Percentiles rank a stretch among this genome's conserved stretches.
Evolutionary conservation across 2,113 vertebrate genomes (phyloP).

Genomic region (Salvelinus fontinalis): DNA sequence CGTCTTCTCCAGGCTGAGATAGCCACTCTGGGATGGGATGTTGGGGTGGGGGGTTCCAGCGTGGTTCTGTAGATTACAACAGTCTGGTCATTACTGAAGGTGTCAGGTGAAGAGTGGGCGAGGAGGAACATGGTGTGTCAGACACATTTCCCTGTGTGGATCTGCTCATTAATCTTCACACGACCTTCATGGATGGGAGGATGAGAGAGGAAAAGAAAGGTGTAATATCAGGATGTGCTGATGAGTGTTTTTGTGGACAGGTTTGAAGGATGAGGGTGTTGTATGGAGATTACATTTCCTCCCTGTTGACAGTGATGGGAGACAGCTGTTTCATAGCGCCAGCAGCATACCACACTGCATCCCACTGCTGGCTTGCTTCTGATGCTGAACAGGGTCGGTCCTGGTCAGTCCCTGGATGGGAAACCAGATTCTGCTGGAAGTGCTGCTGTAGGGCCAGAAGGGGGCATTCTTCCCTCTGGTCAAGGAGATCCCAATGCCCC

Average conservation of each 20-base stretch:
- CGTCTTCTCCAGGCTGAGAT: no score
- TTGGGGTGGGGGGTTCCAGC: conserved; percentile 14
- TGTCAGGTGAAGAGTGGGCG: conserved; percentile 14
- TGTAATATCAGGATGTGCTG: conserved; percentile 28
- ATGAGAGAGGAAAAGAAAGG: not conserved
- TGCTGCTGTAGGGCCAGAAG: no score
- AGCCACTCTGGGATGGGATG: no score
- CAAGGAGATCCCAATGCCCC: no score
- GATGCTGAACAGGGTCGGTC: no score
- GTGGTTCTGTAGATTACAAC: conserved; percentile 46
- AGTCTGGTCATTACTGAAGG: conserved; percentile 53
- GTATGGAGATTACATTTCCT: conserved; percentile 33
- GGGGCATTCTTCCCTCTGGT: no score
- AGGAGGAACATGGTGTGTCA: conserved; percentile 13
- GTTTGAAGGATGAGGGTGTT: conserved; percentile 45
- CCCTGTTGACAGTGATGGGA: conserved; percentile 39
- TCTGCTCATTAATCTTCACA: conserved; percentile 53
- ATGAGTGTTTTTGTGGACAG: conserved; percentile 40
- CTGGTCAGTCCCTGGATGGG: no score
- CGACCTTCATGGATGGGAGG: conserved; percentile 50
- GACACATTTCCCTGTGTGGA: conserved; percentile 41
- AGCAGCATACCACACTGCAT: no score
- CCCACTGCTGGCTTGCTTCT: no score
- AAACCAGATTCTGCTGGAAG: no score
- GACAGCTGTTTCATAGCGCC: conserved; percentile 39